phyloP scores from a whole-genome alignment of 1,140 invertebrate species.

The Rhagoletis pomonella region DNA sequence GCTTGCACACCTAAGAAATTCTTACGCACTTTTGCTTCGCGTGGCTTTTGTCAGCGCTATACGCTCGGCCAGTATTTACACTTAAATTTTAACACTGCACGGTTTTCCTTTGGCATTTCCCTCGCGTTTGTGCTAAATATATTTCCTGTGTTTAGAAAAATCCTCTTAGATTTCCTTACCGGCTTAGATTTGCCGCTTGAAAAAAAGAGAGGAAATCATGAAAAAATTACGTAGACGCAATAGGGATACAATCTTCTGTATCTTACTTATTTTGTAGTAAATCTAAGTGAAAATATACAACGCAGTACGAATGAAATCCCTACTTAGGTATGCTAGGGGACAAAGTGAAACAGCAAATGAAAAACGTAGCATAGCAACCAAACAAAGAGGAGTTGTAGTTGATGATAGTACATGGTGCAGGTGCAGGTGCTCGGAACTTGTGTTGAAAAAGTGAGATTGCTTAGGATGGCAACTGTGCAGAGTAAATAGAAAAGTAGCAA shows the following conservation, averaged over 20 bases:
- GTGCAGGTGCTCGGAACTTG: no score
- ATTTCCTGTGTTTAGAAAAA: background rate
- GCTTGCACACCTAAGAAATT: background rate
- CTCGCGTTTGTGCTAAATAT: background rate
- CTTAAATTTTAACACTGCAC: background rate
- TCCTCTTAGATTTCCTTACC: background rate
- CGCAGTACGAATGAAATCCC: background rate
- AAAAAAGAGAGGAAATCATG: no score
- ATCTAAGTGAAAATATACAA: background rate
- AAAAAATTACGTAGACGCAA: no score
- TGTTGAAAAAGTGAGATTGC: no score
- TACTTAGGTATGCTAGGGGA: background rate
- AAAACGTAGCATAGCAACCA: background rate
- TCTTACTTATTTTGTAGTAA: background rate
- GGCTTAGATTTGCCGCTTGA: no score
- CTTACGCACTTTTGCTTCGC: no score
- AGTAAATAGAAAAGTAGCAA: no score
- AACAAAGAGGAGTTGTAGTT: no score
- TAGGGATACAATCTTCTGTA: no score
- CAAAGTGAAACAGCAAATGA: background rate
- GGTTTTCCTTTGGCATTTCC: background rate
- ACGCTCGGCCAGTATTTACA: background rate
- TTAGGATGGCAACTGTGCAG: no score
- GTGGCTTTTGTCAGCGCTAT: no score
- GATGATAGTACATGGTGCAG: no score